Evolutionary conservation across 2,113 vertebrate genomes (phyloP), one percentile per base, ranked within the genome.

Genomic region (Bucco capensis): DNA sequence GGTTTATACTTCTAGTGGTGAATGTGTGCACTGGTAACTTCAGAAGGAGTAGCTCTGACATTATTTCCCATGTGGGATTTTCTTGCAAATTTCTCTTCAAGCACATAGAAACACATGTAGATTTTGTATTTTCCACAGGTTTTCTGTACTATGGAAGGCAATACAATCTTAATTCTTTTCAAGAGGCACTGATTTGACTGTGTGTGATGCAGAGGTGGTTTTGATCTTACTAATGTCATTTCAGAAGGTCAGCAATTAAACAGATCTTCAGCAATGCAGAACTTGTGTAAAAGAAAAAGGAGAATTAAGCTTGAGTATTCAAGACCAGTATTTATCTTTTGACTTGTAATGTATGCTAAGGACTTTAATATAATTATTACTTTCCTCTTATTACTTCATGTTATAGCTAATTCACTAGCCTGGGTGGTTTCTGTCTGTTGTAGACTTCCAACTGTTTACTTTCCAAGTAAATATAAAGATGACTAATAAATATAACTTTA

Each of bases 31-130:
- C 67, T 77, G 73, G 50, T 35, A 85, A 54, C 51, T 88, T 86
- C 31, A 79, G 78, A 66, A 77, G 25, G 51, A 56, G 22, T 17
- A 69, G 57, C 73, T 94, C 80, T 81, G 57, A 89, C 50, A 25
- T 49, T 17, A 19, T 92, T 91, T 95, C 78, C 75, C 81, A n/a
- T 27, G 78, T 88, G 86, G 61, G 69, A 44, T 89, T 86, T 91
- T 79, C 53, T 72, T 92, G 64, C 16, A 33, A 60, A 31, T 75
- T 73, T 65, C 51, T 84, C 37, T 81, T 64, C 30, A 73, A 42
- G 64, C 46, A 47, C 1, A 2, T 56, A n/a, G 51, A 77, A 79
- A 51, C 17, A 80, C 60, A 53, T n/a, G 56, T 38, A 86, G 51
- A 9, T 77, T 86, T 88, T 83, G 46, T 76, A 13, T 93, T 81